Base-by-base conservation (phyloP, 2,888 invertebrate genomes). In the Aphelenchoides bicaudatus region DNA sequence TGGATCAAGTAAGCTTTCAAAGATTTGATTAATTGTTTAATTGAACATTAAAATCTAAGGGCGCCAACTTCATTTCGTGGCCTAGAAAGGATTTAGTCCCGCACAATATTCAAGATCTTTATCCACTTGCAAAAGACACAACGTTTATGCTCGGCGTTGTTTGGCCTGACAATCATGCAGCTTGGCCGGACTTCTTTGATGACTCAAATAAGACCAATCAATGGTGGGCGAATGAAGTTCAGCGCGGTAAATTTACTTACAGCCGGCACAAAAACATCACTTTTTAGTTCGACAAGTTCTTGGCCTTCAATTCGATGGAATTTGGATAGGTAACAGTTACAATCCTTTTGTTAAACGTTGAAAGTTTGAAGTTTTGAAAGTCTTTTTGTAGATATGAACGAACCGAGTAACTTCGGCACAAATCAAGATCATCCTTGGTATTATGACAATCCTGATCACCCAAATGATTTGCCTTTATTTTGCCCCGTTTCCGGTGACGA, bases 351-450 rank as follows among this genome's bases (percentile, higher is more conserved):
- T 34, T 10, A 10, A 34, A 34, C n/a, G 34, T 10, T 10, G 34
- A 34, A 34, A 34, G 34, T 10, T 10, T 10, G 4, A n/a, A 31
- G 28, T 27, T 30, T 51, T 25, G 37, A 51, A 25, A 10, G 23
- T 38, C 38, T 51, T 4, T 28, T 28, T 21, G 2, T 46, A 52
- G 88, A 90, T 74, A 90, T 90, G 90, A 90, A 90, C 81, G 90
- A 90, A 78, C 89, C 89, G 0, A 87, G 88, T 0, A 89, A 89
- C 82, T 89, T 90, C 80, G 82, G 66, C 23, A 77, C 75, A 0
- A 76, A 75, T 58, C 66, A 70, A 5, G 43, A 61, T 30, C 27
- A 43, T 13, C 70, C 69, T 68, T 74, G 74, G 74, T 39, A 61
- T 19, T 61, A 27, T 46, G 43, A 63, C 47, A 27, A 37, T 25